Evolutionary conservation across 2,888 invertebrate genomes (phyloP), one percentile per base, ranked within the genome.

Genomic region (Polyommatus iphigenia): DNA sequence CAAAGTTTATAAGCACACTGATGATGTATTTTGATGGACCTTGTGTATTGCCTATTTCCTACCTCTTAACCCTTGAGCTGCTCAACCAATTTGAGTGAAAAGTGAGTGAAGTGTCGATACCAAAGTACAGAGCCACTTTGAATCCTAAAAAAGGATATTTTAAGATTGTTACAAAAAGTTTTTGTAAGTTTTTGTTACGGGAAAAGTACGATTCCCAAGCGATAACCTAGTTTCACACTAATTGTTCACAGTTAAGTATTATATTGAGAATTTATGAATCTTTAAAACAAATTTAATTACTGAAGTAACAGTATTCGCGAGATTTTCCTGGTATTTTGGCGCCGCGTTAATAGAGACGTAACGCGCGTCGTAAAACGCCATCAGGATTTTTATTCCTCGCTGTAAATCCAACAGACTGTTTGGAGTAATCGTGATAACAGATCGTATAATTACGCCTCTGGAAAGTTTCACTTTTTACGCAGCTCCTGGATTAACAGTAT

Each of bases 261-360:
- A 41, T 50, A 50, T 62, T 62, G 20, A 10, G 4, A 24, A 10
- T 62, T 62, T 13, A 62, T 10, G 10, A 10, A 3, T 4, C 24
- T 62, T 62, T 10, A 3, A 13, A 62, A 20, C 20, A 24, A 62
- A 62, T 8, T n/a, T 59, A 10, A 24, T 62, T 62, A 24, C n/a
- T 29, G 5, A 2, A 10, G 24, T 3, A 24, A 62, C 13, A 62
- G 0, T 5, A 67, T 67, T 13, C 24, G 8, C 20, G 6, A 24
- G 20, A 24, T 73, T 20, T 46, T 46, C 46, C 24, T 46, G 75
- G 46, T n/a, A 24, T 50, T 24, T 50, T 54, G 75, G 75, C 75
- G 75, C 75, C 75, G 29, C 7, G 15, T 29, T 75, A 75, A 54
- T 50, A 54, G 50, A 75, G 75, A 75, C 75, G 18, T 75, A 50